Evolutionary conservation across 2,113 vertebrate genomes (phyloP).

Genomic region (Acinonyx jubatus): DNA sequence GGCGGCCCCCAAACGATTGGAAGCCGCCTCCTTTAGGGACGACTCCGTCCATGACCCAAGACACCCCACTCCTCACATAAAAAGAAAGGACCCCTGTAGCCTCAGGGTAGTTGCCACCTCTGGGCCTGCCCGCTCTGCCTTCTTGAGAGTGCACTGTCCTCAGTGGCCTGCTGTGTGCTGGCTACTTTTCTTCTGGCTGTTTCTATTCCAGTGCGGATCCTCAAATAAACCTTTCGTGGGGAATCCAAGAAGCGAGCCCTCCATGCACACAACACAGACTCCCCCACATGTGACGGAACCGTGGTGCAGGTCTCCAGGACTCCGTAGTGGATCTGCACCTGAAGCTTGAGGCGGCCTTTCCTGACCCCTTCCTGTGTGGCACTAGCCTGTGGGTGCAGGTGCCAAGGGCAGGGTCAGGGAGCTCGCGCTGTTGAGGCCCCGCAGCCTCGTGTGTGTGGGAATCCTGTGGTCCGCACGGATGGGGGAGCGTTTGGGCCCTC

Average conservation of each 20-base stretch:
- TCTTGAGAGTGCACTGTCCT: background rate
- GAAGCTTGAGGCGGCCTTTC: background rate
- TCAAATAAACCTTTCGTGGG: background rate
- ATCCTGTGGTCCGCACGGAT: background rate
- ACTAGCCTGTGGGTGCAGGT: background rate
- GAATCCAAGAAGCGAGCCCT: background rate
- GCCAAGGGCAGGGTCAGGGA: background rate
- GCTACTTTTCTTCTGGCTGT: background rate
- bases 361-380: background rate
- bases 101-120: background rate
- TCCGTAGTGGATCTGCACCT: background rate
- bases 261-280: background rate
- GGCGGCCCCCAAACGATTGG: background rate
- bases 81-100: background rate
- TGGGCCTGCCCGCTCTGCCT: background rate
- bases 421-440: background rate
- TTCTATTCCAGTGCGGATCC: background rate
- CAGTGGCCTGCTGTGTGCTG: background rate
- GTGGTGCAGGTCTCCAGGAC: background rate
- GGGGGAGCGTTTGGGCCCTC: background rate
- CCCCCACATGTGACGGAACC: background rate
- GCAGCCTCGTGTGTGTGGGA: background rate
- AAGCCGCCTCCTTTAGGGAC: background rate
- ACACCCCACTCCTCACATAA: background rate
- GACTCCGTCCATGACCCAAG: background rate